These are phyloP conservation scores for Sparidentex hasta DNA, from an alignment of 2,797 vertebrate genomes.

Conservation along the genomic window DNA sequence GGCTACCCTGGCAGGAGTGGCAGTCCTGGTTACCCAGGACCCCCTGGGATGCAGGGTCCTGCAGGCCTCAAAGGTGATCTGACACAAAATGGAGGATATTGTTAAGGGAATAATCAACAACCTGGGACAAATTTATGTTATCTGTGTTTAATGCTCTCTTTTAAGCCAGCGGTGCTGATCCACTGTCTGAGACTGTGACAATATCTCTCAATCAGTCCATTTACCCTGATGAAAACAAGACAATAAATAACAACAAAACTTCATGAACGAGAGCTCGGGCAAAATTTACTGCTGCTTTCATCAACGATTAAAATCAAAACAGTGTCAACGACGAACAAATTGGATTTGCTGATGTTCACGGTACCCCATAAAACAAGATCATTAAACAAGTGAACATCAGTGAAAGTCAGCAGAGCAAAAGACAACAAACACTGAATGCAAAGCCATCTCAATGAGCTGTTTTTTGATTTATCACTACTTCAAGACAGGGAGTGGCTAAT, in stretches of 20 bases:
- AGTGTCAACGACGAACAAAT: slow-evolving; percentile 63
- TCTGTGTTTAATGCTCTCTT: neutral
- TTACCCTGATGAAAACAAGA: slow-evolving; percentile 44
- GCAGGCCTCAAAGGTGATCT: slow-evolving; percentile 85
- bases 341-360: slow-evolving; percentile 62
- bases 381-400: slow-evolving; percentile 66
- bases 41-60: slow-evolving; percentile 81
- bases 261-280: slow-evolving; percentile 21
- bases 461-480: slow-evolving; percentile 66
- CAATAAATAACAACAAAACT: slow-evolving; percentile 46
- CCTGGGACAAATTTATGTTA: neutral
- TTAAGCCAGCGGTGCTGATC: neutral
- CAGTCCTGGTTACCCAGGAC: slow-evolving; percentile 83
- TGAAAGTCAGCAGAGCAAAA: slow-evolving; percentile 67
- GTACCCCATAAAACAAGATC: slow-evolving; percentile 67
- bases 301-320: slow-evolving; percentile 69
- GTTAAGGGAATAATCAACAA: neutral
- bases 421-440: slow-evolving; percentile 54
- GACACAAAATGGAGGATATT: neutral
- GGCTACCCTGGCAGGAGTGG: slow-evolving; percentile 86
- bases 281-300: slow-evolving; percentile 61
- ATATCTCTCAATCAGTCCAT: slow-evolving; percentile 5
- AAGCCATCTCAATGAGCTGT: slow-evolving; percentile 48
- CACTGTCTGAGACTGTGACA: slow-evolving; percentile 9
- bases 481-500: slow-evolving; percentile 56